These are phyloP conservation scores for Lucilia cuprina DNA, from an alignment of 1,140 invertebrate species.

Conservation along the genomic window DNA sequence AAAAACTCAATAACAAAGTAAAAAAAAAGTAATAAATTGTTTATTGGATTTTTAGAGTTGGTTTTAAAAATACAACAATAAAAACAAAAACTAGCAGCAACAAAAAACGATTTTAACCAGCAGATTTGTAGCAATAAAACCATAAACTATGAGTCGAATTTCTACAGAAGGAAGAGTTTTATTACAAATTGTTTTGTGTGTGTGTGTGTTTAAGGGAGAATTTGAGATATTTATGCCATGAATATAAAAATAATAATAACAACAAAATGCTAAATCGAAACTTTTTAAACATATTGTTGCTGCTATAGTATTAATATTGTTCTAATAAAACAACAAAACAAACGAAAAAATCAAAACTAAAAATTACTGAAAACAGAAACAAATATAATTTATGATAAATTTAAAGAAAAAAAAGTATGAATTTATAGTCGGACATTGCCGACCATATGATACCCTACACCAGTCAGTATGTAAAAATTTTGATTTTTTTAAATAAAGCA, in stretches of 20 bases:
- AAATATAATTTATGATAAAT: too few species aligned
- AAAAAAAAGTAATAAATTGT: slow-evolving; percentile 13
- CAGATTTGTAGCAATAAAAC: slow-evolving; percentile 1
- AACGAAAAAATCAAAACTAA: too few species aligned
- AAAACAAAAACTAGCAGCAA: neutral
- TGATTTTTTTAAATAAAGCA: too few species aligned
- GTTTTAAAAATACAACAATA: neutral
- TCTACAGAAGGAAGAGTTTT: neutral
- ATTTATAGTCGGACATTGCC: too few species aligned
- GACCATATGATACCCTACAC: too few species aligned
- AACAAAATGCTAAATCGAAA: neutral
- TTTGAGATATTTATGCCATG: too few species aligned
- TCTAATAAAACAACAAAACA: too few species aligned
- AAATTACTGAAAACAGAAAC: too few species aligned
- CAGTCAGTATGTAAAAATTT: too few species aligned
- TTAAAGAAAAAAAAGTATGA: too few species aligned
- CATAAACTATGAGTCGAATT: neutral
- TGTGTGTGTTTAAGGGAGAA: too few species aligned
- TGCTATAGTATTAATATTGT: neutral
- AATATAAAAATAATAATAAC: neutral
- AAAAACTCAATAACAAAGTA: neutral
- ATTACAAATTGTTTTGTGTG: too few species aligned
- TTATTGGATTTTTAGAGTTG: slow-evolving; percentile 21
- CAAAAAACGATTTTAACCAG: neutral
- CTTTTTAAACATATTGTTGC: neutral